Evolutionary conservation across 2,888 invertebrate species (phyloP), one percentile per base, ranked within the genome.

Genomic region (Abrostola triplasia): DNA sequence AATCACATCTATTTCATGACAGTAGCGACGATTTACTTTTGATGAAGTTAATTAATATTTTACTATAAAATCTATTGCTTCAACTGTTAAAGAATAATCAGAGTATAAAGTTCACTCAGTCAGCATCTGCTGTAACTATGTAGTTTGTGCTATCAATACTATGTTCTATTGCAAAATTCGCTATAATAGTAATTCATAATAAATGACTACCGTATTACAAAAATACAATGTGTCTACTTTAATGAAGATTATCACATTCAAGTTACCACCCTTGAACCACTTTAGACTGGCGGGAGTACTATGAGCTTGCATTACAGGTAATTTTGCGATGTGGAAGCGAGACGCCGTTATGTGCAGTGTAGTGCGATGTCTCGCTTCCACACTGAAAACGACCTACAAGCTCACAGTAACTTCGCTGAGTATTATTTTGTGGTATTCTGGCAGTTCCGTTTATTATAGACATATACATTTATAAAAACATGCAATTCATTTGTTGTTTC

Each of bases 201-300:
- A 53, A 59, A 71, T 52, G 35, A 40, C 57, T 65, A 69, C 51
- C 35, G 38, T 57, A 62, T 59, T 73, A 73, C 54, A 73, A 73
- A 73, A 73, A 73, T 73, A 69, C 56, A 68, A 61, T 58, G 48
- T 58, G 35, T 65, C 49, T 57, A 51, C 42, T 37, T 60, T 57
- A 59, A 11, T 8, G 54, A 64, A 12, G 6, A 56, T 36, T 51
- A 59, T 58, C 36, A 38, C 41, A 64, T 55, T 52, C 12, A 10
- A 54, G n/a, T 40, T 51, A 40, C 50, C 54, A 60, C 37, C 50
- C 57, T 47, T n/a, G 58, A 60, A 72, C 64, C 54, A 64, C 64
- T 55, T 44, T 12, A 5, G 42, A 49, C 7, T 49, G 52, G 24
- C 44, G 47, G 24, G 48, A 58, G 8, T 55, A 55, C 37, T 36